Base-by-base conservation (phyloP, 1,140 invertebrate genomes). In the Drosophila subobscura region DNA sequence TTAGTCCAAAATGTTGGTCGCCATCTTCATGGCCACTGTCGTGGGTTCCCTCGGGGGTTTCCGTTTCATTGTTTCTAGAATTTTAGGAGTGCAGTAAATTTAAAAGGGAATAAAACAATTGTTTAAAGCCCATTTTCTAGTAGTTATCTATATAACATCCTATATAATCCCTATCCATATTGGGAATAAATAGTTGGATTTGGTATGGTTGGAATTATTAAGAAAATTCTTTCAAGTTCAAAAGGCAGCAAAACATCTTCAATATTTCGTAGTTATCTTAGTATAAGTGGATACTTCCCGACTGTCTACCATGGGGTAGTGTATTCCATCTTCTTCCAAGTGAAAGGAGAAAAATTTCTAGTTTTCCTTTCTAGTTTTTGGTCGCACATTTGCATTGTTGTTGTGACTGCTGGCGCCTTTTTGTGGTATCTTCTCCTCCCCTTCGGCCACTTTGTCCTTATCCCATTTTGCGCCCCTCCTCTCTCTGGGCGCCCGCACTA, bases 301-400 rank as follows among this genome's bases (percentile, higher is more conserved):
- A 40, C 42, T 14, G 20, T 63, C 44, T 41, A 0, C 33, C 3
- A 4, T 41, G 29, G 66, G 66, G 12, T 37, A 63, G 70, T 37
- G 68, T 52, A 73, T 73, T 65, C 59, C 33, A 61, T 57, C 46
- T 41, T 52, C 25, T 33, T n/a, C 51, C 64, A 68, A 29, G 33
- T 68, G 50, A n/a, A 41, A 22, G 42, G 7, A 29, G 7, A 20
- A 47, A 47, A 55, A 12, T 46, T 27, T 2, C 6, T 4, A 27
- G 41, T 42, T 42, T 73, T 74, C 45, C 46, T 23, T 23, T 33
- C n/a, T 46, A 50, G 46, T 49, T 60, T 57, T 52, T 33, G 57
- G 41, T 52, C 50, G 77, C 61, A 74, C 77, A 86, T 81, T 86
- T 85, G 77, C 81, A 86, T 85, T 85, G 76, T 86, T 85, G 70